Percentiles rank a stretch among this genome's conserved stretches.
Conservation (phyloP, 1,140 invertebrate species). For the Ooceraea biroi region DNA sequence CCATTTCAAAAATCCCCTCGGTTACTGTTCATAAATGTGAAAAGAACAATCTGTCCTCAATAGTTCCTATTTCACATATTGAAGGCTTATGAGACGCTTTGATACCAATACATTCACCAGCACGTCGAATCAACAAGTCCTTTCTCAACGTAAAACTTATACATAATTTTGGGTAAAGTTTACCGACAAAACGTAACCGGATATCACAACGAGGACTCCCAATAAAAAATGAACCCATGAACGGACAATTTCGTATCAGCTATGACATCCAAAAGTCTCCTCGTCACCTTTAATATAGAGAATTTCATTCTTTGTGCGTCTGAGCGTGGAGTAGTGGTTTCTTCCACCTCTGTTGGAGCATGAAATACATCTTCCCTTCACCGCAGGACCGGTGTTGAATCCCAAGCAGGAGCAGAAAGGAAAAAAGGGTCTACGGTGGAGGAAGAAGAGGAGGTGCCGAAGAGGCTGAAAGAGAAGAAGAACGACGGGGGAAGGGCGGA, state of each 20-base stretch:
- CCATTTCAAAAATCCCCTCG: neutral
- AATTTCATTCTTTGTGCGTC: slow-evolving; percentile 45
- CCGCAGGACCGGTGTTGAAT: slow-evolving; percentile 28
- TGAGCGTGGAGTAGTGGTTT: slow-evolving; percentile 23
- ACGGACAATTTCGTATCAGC: slow-evolving; percentile 17
- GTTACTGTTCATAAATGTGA: neutral
- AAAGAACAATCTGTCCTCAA: neutral
- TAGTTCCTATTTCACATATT: slow-evolving; percentile 6
- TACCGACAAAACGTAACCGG: slow-evolving; percentile 54
- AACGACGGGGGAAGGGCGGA: neutral
- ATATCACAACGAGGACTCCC: slow-evolving; percentile 35
- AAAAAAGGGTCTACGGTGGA: slow-evolving; percentile 16
- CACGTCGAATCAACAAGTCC: slow-evolving; percentile 31
- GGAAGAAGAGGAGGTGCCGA: neutral
- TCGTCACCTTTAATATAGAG: slow-evolving; percentile 8
- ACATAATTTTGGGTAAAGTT: slow-evolving; percentile 25
- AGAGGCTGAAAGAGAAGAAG: slow-evolving; percentile 10
- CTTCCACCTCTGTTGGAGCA: slow-evolving; percentile 56
- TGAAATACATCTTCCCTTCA: slow-evolving; percentile 17
- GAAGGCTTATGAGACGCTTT: neutral
- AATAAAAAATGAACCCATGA: slow-evolving; percentile 12
- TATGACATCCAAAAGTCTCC: neutral
- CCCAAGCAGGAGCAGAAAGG: slow-evolving; percentile 23
- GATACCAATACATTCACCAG: neutral
- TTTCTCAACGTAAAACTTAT: slow-evolving; percentile 30